phyloP scores from a whole-genome alignment of 2,888 invertebrate genomes.

The Norana najaformis region DNA sequence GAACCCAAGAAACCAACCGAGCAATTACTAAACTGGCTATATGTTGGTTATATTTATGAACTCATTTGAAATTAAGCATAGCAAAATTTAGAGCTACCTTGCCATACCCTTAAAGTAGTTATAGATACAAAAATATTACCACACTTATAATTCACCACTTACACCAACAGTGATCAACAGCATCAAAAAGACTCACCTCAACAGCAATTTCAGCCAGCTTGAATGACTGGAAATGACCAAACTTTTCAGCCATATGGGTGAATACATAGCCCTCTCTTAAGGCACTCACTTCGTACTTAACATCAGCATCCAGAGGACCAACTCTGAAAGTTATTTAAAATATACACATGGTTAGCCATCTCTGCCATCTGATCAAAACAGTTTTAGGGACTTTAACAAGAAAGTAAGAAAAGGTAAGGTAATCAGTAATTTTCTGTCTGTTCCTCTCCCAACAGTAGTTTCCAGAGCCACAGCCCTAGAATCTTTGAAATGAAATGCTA shows the following conservation, averaged over 20 bases:
- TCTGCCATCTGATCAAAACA: not conserved
- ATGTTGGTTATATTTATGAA: no score
- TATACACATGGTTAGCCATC: not conserved
- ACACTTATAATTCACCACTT: not conserved
- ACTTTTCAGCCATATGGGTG: constrained; percentile 69
- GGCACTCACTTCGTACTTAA: constrained; percentile 75
- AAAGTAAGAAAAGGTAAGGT: constrained; percentile 1
- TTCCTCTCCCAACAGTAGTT: not conserved
- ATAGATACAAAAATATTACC: not conserved
- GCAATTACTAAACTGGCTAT: no score
- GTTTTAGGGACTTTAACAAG: not conserved
- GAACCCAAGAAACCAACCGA: no score
- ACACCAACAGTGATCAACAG: not conserved
- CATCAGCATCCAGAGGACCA: constrained; percentile 79
- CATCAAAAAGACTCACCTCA: constrained; percentile 48
- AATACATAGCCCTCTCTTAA: constrained; percentile 86
- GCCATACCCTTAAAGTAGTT: not conserved
- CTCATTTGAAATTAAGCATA: not conserved
- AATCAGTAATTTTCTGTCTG: not conserved
- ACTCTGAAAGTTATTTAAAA: constrained; percentile 65
- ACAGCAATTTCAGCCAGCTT: constrained; percentile 78
- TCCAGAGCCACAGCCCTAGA: not conserved
- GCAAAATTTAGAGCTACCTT: not conserved
- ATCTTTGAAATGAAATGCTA: no score
- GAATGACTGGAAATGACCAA: constrained; percentile 78